Conservation (phyloP, 2,797 vertebrate genomes). For the Cyclopterus lumpus region DNA sequence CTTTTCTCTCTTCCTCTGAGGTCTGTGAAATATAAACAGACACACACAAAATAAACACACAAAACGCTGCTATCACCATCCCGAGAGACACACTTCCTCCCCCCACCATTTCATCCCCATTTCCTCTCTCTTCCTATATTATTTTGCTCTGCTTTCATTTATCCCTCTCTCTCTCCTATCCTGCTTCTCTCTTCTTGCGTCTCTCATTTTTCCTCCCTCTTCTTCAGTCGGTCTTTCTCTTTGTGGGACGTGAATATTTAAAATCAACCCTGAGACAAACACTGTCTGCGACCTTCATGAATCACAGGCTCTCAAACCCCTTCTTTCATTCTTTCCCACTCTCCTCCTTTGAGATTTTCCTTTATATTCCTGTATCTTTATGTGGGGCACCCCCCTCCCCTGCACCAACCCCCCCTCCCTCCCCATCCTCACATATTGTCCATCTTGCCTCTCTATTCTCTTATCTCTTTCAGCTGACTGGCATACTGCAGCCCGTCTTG, state of each 20-base stretch:
- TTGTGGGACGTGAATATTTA: constrained; percentile 68
- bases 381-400: constrained; percentile 61
- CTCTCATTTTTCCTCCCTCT: constrained; percentile 8
- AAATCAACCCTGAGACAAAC: constrained; percentile 73
- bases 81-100: constrained; percentile 61
- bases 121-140: constrained; percentile 20
- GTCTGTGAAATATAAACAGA: constrained; percentile 64
- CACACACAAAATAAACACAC: constrained; percentile 15
- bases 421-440: constrained; percentile 52
- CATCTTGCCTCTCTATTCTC: constrained; percentile 42
- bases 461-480: constrained; percentile 47
- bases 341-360: constrained; percentile 53
- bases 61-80: constrained; percentile 40
- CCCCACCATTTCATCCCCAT: constrained; percentile 41
- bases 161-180: constrained; percentile 6
- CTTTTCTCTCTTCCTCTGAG: constrained; percentile 54
- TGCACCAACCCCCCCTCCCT: constrained; percentile 11
- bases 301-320: constrained; percentile 52
- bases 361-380: constrained; percentile 62
- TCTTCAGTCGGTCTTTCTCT: constrained; percentile 28
- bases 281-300: constrained; percentile 74
- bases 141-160: constrained; percentile 24
- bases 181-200: constrained; percentile 7
- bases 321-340: constrained; percentile 55
- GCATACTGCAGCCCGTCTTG: constrained; percentile 17